A percentile compares a stretch with the other conserved stretches of the same genome.
These are phyloP conservation scores for Heteromyza rotundicornis DNA, from an alignment of 2,888 invertebrate genomes.

Conservation along the genomic window DNA sequence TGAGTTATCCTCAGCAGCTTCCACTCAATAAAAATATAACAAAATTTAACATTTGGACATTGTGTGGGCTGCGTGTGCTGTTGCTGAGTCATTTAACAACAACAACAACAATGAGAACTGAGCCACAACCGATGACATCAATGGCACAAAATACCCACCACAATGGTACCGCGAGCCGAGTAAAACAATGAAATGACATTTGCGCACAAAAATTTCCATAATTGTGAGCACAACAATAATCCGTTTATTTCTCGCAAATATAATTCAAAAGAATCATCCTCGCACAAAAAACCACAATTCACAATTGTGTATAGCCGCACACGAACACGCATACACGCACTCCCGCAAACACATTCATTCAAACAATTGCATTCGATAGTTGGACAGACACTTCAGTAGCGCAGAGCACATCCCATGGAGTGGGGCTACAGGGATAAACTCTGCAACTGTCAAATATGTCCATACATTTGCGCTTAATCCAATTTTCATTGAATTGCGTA, in stretches of 20 bases:
- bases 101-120: not conserved
- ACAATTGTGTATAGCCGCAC: slow-evolving; percentile 21
- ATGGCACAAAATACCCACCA: no score
- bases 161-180: not conserved
- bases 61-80: no score
- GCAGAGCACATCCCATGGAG: no score
- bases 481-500: not conserved
- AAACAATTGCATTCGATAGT: not conserved
- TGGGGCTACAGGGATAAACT: no score
- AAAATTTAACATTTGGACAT: no score
- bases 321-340: slow-evolving; percentile 19
- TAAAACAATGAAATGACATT: slow-evolving; percentile 1
- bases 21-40: no score
- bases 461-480: not conserved
- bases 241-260: not conserved
- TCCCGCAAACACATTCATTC: slow-evolving; percentile 15
- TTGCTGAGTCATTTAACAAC: not conserved
- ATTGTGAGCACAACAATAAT: not conserved
- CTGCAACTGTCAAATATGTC: not conserved
- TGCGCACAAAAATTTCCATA: not conserved
- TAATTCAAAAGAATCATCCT: not conserved
- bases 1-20: no score
- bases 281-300: not conserved
- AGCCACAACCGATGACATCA: no score
- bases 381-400: no score